Base-by-base conservation (phyloP, 2,113 vertebrate genomes). In the Pampusana beccarii region DNA sequence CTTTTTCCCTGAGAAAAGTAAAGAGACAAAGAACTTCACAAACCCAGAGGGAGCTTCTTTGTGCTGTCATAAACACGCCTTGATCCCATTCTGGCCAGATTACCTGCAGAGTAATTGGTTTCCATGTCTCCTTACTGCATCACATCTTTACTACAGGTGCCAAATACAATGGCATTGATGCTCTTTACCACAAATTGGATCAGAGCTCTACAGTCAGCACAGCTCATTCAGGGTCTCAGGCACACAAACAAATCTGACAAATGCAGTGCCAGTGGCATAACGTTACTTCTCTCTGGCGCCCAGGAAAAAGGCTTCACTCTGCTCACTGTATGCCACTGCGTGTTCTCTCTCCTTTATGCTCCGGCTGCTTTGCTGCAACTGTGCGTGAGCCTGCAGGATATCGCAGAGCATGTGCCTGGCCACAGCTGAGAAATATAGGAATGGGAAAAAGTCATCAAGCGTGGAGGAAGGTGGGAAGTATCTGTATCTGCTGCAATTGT, bases 141-240 rank as follows among this genome's bases (percentile, higher is more conserved):
- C 83, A 70, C 62, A 64, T 80, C 78, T 92, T 89, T 86, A 36
- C 78, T 58, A 72, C 16, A 18, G 38, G 33, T 77, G 93, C 38
- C 75, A 83, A 83, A 51, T 9, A 54, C 16, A 53, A 33, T 11
- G 51, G 58, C 70, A 75, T 34, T 77, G 81, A 92, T 61, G 46
- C 18, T 90, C 81, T 42, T 53, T 54, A 48, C 56, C 80, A 21
- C 23, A 77, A n/a, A 18, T 53, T 11, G 44, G 60, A 88, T 33
- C 50, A 89, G 78, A 84, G 75, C 67, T 93, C 26, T 75, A 13
- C 38, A 71, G 40, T 36, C 67, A 77, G 50, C 29, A 28, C 5
- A 10, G 46, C 66, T 88, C 62, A 46, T 24, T 62, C 42, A 51
- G 29, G 24, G 53, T 28, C 54, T 54, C 13, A 13, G 72, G 74